These are phyloP conservation scores for Ictalurus punctatus DNA, from an alignment of 2,113 vertebrate species.

Conservation along the genomic window DNA sequence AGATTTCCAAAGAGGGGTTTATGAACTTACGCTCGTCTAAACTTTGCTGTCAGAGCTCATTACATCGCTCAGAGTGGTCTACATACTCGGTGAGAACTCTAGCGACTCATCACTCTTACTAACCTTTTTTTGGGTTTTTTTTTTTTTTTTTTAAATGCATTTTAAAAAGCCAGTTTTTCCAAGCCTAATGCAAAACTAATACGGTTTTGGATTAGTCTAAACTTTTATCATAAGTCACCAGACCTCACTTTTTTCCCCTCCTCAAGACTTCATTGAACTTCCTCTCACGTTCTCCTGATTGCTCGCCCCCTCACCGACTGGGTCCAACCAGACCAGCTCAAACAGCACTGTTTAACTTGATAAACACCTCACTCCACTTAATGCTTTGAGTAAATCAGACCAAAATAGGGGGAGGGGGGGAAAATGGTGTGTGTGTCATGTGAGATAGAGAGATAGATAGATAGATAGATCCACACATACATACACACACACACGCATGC, in stretches of 20 bases:
- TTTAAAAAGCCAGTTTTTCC: neutral
- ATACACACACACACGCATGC: too few species aligned
- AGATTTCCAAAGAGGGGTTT: slow-evolving; percentile 45
- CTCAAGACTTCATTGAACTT: neutral
- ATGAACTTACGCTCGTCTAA: slow-evolving; percentile 55
- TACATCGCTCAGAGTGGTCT: slow-evolving; percentile 36
- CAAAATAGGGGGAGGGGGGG: neutral
- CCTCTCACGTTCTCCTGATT: neutral
- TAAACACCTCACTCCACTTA: neutral
- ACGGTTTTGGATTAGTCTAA: neutral
- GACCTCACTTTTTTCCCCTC: neutral
- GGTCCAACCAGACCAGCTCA: neutral
- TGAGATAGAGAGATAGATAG: too few species aligned
- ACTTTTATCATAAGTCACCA: neutral
- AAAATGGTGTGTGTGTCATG: too few species aligned
- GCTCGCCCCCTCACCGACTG: neutral
- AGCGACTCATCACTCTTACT: neutral
- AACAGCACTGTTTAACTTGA: neutral
- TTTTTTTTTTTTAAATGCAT: neutral
- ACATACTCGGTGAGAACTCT: neutral
- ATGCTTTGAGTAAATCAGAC: neutral
- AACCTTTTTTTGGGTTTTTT: neutral
- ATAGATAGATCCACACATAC: too few species aligned
- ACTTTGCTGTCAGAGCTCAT: slow-evolving; percentile 54
- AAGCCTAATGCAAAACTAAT: neutral